Evolutionary conservation across 2,797 vertebrate genomes (phyloP).

Genomic region (Sternotherus odoratus): DNA sequence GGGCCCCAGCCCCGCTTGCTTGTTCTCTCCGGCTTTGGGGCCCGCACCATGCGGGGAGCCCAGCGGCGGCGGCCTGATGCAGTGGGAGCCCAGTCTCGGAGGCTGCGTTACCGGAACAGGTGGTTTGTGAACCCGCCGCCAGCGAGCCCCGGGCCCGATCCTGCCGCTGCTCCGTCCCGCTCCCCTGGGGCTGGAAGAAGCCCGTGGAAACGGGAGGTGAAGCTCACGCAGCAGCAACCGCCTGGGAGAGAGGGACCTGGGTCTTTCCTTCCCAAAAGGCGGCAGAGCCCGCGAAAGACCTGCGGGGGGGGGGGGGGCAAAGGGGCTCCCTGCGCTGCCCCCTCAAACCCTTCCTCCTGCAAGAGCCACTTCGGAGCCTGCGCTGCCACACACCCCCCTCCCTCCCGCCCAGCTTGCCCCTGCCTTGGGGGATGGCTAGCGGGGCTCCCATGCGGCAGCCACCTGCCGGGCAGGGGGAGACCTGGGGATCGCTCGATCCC

Average conservation of each 20-base stretch:
- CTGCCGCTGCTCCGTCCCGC: neutral
- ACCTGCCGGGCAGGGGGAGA: fast-evolving
- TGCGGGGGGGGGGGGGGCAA: neutral
- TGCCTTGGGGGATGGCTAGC: neutral
- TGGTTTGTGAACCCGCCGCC: neutral
- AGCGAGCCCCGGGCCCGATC: neutral
- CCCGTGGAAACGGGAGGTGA: neutral
- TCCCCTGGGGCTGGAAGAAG: no score
- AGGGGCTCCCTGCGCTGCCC: slow-evolving; percentile 53
- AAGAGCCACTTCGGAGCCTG: slow-evolving; percentile 14
- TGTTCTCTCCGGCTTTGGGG: neutral
- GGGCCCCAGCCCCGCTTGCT: neutral
- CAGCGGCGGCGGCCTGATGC: neutral
- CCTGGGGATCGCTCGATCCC: fast-evolving
- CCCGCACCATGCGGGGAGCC: neutral
- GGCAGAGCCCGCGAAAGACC: slow-evolving; percentile 46
- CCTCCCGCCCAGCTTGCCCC: no score
- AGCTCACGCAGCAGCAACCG: neutral
- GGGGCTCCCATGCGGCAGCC: neutral
- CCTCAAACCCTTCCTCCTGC: slow-evolving; percentile 2
- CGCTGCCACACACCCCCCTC: neutral
- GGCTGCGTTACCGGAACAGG: neutral
- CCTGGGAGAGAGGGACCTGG: slow-evolving; percentile 37
- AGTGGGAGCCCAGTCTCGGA: neutral
- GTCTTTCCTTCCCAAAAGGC: slow-evolving; percentile 40